Conservation (phyloP, 2,113 vertebrate species). For the Pagrus major region DNA sequence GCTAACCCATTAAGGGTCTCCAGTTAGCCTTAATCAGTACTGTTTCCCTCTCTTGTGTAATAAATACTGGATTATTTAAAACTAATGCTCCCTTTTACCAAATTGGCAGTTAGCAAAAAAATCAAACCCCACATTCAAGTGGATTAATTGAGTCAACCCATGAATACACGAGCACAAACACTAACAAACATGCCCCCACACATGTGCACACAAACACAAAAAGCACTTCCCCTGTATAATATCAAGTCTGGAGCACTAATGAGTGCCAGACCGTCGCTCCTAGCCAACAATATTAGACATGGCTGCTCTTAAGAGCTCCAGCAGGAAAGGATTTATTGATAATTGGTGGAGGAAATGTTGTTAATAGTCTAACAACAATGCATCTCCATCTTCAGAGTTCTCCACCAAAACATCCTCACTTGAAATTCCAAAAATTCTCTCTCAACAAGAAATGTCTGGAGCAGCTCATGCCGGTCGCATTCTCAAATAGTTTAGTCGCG, state of each 20-base stretch:
- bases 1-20: conserved; percentile 47
- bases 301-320: background rate
- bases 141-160: conserved; percentile 30
- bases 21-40: conserved; percentile 45
- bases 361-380: background rate
- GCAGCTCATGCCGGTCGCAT: conserved; percentile 32
- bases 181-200: conserved; percentile 26
- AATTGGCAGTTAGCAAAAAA: conserved; percentile 41
- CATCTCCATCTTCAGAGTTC: background rate
- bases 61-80: conserved; percentile 50
- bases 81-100: conserved; percentile 21
- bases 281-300: background rate
- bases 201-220: background rate
- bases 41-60: conserved; percentile 32
- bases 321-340: background rate
- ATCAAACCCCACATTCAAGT: conserved; percentile 38
- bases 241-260: conserved; percentile 36
- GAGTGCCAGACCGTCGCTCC: background rate
- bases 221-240: background rate
- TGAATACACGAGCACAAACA: conserved; percentile 29
- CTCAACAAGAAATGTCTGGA: conserved; percentile 49
- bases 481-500: conserved; percentile 55
- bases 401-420: conserved; percentile 41
- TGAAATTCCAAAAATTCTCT: conserved; percentile 53
- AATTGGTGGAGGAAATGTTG: background rate